phyloP scores from a whole-genome alignment of 2,888 invertebrate genomes.

The Aphodius granarius region DNA sequence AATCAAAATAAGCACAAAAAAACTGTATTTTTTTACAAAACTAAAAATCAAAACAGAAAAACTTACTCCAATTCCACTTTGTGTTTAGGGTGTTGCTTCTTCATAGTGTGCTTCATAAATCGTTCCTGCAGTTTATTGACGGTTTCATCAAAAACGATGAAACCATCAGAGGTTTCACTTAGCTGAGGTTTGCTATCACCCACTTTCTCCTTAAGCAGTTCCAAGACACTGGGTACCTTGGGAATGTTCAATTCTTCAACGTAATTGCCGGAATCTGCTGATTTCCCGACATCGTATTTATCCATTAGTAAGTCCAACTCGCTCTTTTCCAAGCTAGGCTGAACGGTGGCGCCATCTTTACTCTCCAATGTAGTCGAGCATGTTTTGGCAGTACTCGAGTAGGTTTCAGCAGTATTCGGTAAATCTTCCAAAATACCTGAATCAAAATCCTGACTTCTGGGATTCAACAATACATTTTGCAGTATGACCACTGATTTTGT shows the following conservation, averaged over 20 bases:
- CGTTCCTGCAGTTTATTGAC: constrained; percentile 70
- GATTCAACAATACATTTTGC: constrained; percentile 13
- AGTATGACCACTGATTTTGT: neutral
- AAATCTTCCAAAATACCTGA: neutral
- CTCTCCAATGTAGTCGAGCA: neutral
- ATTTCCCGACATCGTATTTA: constrained; percentile 3
- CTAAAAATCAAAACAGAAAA: no score
- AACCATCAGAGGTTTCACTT: constrained; percentile 57
- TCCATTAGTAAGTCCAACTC: neutral
- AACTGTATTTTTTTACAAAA: no score
- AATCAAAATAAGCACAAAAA: no score
- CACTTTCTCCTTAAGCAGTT: constrained; percentile 40
- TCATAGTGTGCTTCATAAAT: constrained; percentile 68
- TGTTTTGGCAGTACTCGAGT: no score
- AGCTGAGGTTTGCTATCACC: constrained; percentile 55
- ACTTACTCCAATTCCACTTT: constrained; percentile 61
- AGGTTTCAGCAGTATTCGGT: no score
- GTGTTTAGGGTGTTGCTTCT: constrained; percentile 59
- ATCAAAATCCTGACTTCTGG: neutral
- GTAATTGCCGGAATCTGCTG: constrained; percentile 14
- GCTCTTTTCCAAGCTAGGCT: neutral
- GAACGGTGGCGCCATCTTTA: neutral
- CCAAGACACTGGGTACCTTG: constrained; percentile 14
- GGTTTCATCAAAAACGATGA: constrained; percentile 68
- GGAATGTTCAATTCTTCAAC: constrained; percentile 13